A percentile compares a stretch with the other conserved stretches of the same genome.
These are phyloP conservation scores for Cantharis rustica DNA, from an alignment of 2,888 invertebrate genomes.

Conservation along the genomic window DNA sequence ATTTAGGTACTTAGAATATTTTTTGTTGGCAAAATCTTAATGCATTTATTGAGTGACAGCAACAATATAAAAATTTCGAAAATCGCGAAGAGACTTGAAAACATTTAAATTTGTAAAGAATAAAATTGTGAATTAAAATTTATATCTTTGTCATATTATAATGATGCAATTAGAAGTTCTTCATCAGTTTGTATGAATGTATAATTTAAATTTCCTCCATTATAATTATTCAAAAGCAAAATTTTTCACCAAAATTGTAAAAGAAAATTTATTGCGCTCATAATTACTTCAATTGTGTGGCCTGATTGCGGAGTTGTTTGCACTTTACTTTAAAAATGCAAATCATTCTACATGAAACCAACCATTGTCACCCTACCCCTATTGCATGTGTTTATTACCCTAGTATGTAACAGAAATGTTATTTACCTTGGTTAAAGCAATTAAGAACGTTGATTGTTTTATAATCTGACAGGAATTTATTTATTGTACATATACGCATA, in stretches of 20 bases:
- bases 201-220: neutral
- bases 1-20: neutral
- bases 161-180: neutral
- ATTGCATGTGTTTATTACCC: neutral
- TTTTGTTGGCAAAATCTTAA: neutral
- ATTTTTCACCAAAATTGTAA: neutral
- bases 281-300: neutral
- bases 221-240: neutral
- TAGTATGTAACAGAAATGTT: neutral
- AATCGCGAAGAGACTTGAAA: neutral
- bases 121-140: neutral
- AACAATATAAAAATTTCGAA: neutral
- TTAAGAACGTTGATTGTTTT: neutral
- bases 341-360: neutral
- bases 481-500: neutral
- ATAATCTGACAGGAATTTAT: neutral
- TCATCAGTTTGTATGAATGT: neutral
- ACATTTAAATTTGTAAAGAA: neutral
- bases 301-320: neutral
- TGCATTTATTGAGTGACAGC: neutral
- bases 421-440: neutral
- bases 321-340: neutral
- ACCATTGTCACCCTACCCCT: neutral
- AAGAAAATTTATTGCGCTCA: neutral
- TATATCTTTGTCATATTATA: neutral